Conservation (phyloP, 2,797 vertebrate species). For the Garrulus glandarius region DNA sequence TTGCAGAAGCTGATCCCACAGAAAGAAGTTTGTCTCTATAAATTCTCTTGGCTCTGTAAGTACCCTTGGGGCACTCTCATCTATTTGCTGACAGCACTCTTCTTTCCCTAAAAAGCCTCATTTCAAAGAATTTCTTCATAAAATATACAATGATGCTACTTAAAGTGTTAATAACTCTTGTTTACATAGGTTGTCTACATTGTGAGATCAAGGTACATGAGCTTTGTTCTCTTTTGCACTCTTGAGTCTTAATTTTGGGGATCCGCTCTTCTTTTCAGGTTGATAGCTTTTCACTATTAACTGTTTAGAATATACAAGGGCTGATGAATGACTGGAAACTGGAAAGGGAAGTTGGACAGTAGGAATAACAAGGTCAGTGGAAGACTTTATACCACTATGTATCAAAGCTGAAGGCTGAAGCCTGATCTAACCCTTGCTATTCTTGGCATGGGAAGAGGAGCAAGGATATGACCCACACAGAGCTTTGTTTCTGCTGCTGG, state of each 20-base stretch:
- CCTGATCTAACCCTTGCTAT: rapidly evolving
- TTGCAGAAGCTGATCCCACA: neutral
- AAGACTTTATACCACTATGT: neutral
- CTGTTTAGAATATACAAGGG: neutral
- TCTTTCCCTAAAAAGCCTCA: neutral
- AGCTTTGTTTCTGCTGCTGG: neutral
- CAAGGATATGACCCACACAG: neutral
- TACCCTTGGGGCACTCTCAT: neutral
- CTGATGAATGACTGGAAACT: neutral
- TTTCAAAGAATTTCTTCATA: neutral
- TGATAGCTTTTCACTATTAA: neutral
- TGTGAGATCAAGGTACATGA: neutral
- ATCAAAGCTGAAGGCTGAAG: neutral
- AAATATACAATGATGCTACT: neutral
- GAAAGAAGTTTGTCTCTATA: neutral
- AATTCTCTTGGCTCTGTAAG: neutral
- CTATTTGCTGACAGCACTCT: neutral
- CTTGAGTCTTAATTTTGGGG: neutral
- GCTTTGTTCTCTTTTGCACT: neutral
- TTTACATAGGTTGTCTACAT: neutral
- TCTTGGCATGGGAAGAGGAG: neutral
- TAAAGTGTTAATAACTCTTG: neutral
- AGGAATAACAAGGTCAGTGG: neutral
- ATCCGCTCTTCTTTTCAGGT: neutral
- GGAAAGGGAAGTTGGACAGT: neutral